phyloP scores from a whole-genome alignment of 2,113 vertebrate species.

The Spheniscus mendiculus region DNA sequence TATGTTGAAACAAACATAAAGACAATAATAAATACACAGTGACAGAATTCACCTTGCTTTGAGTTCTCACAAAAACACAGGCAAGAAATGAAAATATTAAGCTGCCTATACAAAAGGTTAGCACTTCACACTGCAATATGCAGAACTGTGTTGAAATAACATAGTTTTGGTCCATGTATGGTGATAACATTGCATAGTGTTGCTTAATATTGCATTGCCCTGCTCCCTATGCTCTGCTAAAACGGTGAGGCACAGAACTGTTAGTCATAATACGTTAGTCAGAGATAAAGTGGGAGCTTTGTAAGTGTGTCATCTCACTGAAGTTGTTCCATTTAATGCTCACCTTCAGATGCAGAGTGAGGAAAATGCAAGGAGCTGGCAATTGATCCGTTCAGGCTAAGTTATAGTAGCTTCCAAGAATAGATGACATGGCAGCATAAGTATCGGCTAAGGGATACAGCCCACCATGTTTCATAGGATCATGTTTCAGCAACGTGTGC shows the following conservation, averaged over 20 bases:
- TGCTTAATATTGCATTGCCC: not conserved
- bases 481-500: rapidly evolving
- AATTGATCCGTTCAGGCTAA: not conserved
- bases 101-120: not conserved
- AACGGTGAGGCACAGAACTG: not conserved
- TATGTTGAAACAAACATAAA: not conserved
- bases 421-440: rapidly evolving
- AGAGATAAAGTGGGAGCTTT: not conserved
- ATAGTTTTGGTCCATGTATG: not conserved
- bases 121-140: not conserved
- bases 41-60: not conserved
- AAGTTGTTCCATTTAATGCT: not conserved
- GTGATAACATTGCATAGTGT: not conserved
- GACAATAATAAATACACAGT: not conserved
- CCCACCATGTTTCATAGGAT: not conserved
- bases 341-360: not conserved
- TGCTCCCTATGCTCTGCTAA: not conserved
- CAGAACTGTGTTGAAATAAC: not conserved
- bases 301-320: not conserved
- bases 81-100: not conserved
- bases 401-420: not conserved
- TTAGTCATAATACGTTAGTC: not conserved
- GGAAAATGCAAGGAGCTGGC: not conserved
- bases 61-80: not conserved
- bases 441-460: not conserved